Conservation (phyloP, 1,140 invertebrate genomes). For the Ctenoplectra terminalis region DNA sequence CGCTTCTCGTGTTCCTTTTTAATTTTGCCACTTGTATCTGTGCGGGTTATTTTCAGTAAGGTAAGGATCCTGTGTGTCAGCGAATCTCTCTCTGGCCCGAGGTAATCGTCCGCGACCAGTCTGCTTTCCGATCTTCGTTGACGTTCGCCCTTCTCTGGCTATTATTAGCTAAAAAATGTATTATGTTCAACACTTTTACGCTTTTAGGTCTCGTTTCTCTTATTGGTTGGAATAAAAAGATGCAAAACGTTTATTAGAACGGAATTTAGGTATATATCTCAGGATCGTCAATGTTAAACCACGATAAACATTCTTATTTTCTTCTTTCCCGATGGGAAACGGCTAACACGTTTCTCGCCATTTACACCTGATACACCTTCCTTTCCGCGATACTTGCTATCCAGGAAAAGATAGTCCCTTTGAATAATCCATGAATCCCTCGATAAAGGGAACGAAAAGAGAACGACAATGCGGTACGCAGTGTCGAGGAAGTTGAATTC, state of each 20-base stretch:
- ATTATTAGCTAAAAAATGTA: background rate
- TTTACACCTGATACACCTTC: background rate
- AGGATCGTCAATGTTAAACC: background rate
- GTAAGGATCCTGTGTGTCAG: slow-evolving; percentile 15
- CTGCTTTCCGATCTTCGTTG: background rate
- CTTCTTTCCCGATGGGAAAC: background rate
- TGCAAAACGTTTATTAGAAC: no score
- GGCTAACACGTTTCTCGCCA: background rate
- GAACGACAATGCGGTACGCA: background rate
- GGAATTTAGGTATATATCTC: no score
- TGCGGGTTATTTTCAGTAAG: slow-evolving; percentile 50
- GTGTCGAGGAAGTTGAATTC: background rate
- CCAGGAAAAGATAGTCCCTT: background rate
- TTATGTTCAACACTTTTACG: no score
- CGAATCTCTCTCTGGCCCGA: slow-evolving; percentile 11
- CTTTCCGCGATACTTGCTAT: background rate
- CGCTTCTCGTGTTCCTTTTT: slow-evolving; percentile 73
- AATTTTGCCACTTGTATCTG: slow-evolving; percentile 57
- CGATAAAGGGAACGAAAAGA: background rate
- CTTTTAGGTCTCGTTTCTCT: no score
- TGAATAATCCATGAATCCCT: slow-evolving; percentile 20
- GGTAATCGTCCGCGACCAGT: slow-evolving; percentile 25
- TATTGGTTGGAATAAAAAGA: no score
- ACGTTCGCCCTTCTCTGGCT: background rate
- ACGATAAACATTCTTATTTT: background rate